Evolutionary conservation across 2,797 vertebrate genomes (phyloP).

Genomic region (Sebastes iracundus): DNA sequence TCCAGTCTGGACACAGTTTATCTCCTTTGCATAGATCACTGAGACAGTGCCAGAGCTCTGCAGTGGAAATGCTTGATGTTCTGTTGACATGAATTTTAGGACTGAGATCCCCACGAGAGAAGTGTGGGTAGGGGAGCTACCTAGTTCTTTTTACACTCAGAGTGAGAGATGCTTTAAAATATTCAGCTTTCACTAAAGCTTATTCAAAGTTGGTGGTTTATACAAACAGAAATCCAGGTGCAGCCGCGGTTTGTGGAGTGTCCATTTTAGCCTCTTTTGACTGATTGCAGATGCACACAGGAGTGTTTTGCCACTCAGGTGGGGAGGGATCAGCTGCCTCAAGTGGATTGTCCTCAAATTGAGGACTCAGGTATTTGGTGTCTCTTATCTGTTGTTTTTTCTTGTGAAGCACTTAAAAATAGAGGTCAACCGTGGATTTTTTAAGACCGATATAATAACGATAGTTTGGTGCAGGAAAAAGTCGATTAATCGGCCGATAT

Average conservation of each 20-base stretch:
- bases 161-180: not conserved
- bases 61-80: conserved; percentile 19
- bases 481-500: too few species aligned
- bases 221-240: not conserved
- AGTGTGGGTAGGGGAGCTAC: not conserved
- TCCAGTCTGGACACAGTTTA: conserved; percentile 28
- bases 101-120: not conserved
- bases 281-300: not conserved
- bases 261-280: conserved; percentile 3
- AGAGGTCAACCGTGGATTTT: too few species aligned
- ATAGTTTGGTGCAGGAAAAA: too few species aligned
- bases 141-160: not conserved
- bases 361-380: conserved; percentile 3
- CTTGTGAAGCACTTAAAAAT: not conserved
- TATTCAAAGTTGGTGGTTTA: conserved; percentile 5
- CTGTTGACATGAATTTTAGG: not conserved
- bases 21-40: conserved; percentile 33
- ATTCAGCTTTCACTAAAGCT: not conserved
- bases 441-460: too few species aligned
- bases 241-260: not conserved
- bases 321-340: not conserved
- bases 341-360: not conserved
- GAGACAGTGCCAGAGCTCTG: conserved; percentile 12
- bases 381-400: not conserved
- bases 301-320: not conserved